Conservation (phyloP, 2,888 invertebrate species). For the Hesperia comma region DNA sequence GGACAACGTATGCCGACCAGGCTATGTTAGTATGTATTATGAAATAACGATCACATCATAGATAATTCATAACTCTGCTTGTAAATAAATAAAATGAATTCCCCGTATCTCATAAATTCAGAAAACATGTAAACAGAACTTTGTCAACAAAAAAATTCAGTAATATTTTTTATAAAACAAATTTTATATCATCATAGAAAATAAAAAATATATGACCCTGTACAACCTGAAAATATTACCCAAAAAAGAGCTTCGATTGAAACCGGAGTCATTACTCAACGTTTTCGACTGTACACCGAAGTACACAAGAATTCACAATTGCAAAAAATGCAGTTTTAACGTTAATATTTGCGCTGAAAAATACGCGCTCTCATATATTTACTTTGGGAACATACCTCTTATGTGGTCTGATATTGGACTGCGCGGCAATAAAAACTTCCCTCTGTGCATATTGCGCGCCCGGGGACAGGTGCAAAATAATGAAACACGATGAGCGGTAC, state of each 20-base stretch:
- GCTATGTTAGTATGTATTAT: no score
- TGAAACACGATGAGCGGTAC: background rate
- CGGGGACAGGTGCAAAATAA: constrained; percentile 4
- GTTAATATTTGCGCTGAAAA: constrained; percentile 16
- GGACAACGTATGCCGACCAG: no score
- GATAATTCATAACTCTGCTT: no score
- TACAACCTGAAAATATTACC: background rate
- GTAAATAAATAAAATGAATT: no score
- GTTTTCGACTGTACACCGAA: background rate
- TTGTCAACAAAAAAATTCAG: no score
- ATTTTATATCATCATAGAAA: no score
- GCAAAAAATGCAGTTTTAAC: constrained; percentile 23
- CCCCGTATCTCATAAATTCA: no score
- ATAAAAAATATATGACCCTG: background rate
- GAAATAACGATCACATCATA: no score
- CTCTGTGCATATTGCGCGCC: constrained; percentile 13
- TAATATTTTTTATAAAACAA: no score
- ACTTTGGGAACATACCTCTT: constrained; percentile 17
- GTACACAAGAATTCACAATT: constrained; percentile 25
- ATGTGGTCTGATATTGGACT: constrained; percentile 20
- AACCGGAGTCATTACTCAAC: background rate
- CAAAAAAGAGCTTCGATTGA: no score
- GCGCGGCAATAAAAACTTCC: constrained; percentile 18
- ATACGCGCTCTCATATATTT: constrained; percentile 17
- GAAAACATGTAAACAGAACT: no score